These are phyloP conservation scores for Ammodytes marinus DNA, from an alignment of 2,113 vertebrate species.

Conservation along the genomic window DNA sequence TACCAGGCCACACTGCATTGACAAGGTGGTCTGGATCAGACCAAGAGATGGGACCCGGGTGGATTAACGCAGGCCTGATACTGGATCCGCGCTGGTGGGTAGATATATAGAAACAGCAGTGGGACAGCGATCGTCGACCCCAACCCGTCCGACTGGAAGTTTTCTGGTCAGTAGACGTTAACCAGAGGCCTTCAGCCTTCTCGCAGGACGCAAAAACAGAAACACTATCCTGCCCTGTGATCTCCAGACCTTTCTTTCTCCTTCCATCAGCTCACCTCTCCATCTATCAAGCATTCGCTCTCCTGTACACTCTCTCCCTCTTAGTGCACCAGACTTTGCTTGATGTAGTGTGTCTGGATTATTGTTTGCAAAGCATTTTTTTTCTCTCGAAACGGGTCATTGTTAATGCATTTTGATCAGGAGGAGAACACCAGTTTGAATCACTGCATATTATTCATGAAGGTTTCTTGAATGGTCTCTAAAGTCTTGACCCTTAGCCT, in stretches of 20 bases:
- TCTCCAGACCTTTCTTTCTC: slow-evolving; percentile 73
- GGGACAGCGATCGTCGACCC: slow-evolving; percentile 46
- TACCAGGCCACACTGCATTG: slow-evolving; percentile 38
- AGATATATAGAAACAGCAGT: slow-evolving; percentile 46
- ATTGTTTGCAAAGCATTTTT: slow-evolving; percentile 19
- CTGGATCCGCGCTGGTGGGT: slow-evolving; percentile 48
- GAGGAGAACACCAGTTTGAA: slow-evolving; percentile 22
- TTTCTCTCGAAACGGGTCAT: neutral
- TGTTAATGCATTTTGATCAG: slow-evolving; percentile 30
- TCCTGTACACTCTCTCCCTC: slow-evolving; percentile 32
- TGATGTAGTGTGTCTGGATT: slow-evolving; percentile 44
- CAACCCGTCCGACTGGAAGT: slow-evolving; percentile 28
- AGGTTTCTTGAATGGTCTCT: slow-evolving; percentile 19
- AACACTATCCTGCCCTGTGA: slow-evolving; percentile 76
- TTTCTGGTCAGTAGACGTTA: slow-evolving; percentile 69
- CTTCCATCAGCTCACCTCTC: slow-evolving; percentile 70
- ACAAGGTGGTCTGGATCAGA: slow-evolving; percentile 61
- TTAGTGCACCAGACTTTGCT: slow-evolving; percentile 49
- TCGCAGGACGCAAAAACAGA: slow-evolving; percentile 57
- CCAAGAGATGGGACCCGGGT: slow-evolving; percentile 40
- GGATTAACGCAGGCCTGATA: slow-evolving; percentile 53
- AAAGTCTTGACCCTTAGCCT: slow-evolving; percentile 28
- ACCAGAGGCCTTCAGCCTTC: slow-evolving; percentile 67
- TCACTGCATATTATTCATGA: slow-evolving; percentile 2
- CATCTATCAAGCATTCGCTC: slow-evolving; percentile 59